Base-by-base conservation (phyloP, 2,113 vertebrate species). In the Octodon degus region DNA sequence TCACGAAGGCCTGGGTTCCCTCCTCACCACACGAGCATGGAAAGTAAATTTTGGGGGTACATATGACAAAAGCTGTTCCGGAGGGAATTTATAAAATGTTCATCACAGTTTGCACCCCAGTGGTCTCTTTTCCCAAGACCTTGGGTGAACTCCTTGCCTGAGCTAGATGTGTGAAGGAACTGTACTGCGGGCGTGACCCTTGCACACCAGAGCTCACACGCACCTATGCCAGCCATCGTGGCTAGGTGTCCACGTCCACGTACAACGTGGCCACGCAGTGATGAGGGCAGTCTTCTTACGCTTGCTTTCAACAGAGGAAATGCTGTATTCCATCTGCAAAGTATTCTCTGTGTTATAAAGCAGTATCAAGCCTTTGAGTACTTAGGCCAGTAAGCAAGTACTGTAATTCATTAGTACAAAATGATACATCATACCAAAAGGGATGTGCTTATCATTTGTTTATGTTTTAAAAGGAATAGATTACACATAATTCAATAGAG, bases 401-500 rank as follows among this genome's bases (percentile, higher is more conserved):
- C 34, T 43, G 94, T 87, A 97, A 97, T 89, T 97, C 86, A 96
- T 97, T 97, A 97, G 94, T 89, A 86, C 1, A 94, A 95, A 97
- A 95, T 30, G 92, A 88, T 86, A 97, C 97, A 97, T 97, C 62
- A 97, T 86, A 96, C 77, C 40, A 91, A 70, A 60, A 97, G 76
- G 96, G 50, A 53, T 86, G 96, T 97, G 20, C 50, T 97, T 97
- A 97, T 92, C 83, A 93, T 97, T 96, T 98, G 43, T 34, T 97
- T 90, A 89, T 95, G 91, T 90, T 98, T 97, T 96, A 97, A 98
- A 97, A 89, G 68, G 89, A 97, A 97, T 88, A 86, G 90, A 60
- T 70, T 90, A 55, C 97, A 95, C 89, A 97, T 98, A 95, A 98
- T 96, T 98, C 90, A 98, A 93, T 17, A 93, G 22, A 96, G 85